Conservation (phyloP, 1,140 invertebrate species). For the Drosophila biarmipes region DNA sequence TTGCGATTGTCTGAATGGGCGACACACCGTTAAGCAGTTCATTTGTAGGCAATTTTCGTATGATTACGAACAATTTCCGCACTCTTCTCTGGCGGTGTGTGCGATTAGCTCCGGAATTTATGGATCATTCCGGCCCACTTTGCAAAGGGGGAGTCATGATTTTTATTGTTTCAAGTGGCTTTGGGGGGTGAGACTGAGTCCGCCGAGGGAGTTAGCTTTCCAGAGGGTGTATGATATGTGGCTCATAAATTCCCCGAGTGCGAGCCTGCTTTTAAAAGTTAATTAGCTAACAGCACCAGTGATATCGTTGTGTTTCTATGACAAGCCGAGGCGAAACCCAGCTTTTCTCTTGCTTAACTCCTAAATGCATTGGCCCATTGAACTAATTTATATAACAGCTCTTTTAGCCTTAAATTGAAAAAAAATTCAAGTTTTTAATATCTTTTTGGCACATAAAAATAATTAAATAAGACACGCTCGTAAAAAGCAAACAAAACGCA, state of each 20-base stretch:
- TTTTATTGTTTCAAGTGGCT: slow-evolving; percentile 61
- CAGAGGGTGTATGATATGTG: slow-evolving; percentile 38
- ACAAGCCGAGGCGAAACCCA: background rate
- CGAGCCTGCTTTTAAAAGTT: slow-evolving; percentile 6
- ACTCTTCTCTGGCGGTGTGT: slow-evolving; percentile 35
- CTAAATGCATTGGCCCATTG: slow-evolving; percentile 19
- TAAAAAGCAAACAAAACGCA: slow-evolving; percentile 39
- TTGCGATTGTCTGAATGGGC: slow-evolving; percentile 56
- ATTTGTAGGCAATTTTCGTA: slow-evolving; percentile 81
- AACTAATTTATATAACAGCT: slow-evolving; percentile 57
- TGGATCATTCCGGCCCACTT: slow-evolving; percentile 45
- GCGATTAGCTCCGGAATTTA: slow-evolving; percentile 74
- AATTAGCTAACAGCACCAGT: slow-evolving; percentile 6
- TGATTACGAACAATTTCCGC: slow-evolving; percentile 68
- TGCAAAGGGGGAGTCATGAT: slow-evolving; percentile 51
- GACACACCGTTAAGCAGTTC: slow-evolving; percentile 81
- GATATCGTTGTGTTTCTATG: too few relatives aligned
- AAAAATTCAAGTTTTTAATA: slow-evolving; percentile 51
- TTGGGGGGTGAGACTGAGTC: background rate
- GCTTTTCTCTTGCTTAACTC: background rate
- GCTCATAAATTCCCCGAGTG: slow-evolving; percentile 46
- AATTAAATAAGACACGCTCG: slow-evolving; percentile 72
- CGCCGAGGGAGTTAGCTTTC: background rate
- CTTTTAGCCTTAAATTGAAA: slow-evolving; percentile 23
- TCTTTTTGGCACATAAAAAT: slow-evolving; percentile 58